Evolutionary conservation across 2,113 vertebrate genomes (phyloP), one percentile per base, ranked within the genome.

Genomic region (Platichthys stellatus): DNA sequence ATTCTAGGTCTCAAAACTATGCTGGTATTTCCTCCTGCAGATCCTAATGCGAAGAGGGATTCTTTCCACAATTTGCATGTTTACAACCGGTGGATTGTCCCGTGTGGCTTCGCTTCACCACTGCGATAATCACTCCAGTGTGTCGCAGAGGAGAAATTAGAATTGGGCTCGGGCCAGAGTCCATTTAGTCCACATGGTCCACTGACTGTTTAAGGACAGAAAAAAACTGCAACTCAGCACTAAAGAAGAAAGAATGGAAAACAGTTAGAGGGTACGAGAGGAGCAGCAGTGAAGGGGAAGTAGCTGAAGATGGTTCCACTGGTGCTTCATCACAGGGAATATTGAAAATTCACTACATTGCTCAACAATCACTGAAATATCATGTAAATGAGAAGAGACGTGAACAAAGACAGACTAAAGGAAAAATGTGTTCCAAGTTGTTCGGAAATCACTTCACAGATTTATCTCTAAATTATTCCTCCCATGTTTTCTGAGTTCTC

Each of bases 111-210:
- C 4, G 68, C 78, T 78, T 87, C 58, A 68, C 78, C 20, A 35
- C 86, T 76, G 85, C 12, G 69, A 83, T 89, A 89, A 93, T 92
- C 65, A 89, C 67, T 92, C 73, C 85, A 90, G 24, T 74, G 89
- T 88, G 88, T 81, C 74, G 80, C 67, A 59, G 68, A 57, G 78
- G 70, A 88, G 84, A 87, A 83, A 88, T 79, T 75, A 85, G 45
- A 76, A 76, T 56, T 72, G 85, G 85, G 66, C 43, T 61, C 40
- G 43, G 78, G 77, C 82, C 80, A 72, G 79, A 80, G 1, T 70
- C 54, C 65, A 71, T 78, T 87, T 72, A 72, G 60, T 76, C 51
- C 64, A 74, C 58, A 64, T 31, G 24, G 23, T 64, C 23, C 38
- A 78, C 45, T 70, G 64, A 79, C 74, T 57, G 80, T 84, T 85